These are phyloP conservation scores for Cataglyphis hispanica DNA, from an alignment of 1,140 invertebrate species.

Conservation along the genomic window DNA sequence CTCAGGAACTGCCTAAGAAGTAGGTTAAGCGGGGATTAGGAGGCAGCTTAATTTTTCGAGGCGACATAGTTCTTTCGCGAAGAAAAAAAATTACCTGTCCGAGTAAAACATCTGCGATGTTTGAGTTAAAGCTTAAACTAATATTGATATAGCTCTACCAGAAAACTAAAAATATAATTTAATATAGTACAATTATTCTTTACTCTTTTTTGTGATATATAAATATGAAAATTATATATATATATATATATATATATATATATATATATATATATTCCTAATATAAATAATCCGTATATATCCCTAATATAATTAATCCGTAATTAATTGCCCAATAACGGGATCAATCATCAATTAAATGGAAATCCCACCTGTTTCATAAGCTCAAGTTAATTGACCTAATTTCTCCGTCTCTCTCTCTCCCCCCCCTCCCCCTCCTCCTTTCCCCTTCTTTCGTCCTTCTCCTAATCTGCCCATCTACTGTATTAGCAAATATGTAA, in stretches of 20 bases:
- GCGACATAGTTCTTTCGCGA: not conserved
- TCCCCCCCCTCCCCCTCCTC: too few relatives aligned
- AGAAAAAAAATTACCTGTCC: not conserved
- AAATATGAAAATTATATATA: not conserved
- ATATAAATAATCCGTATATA: too few relatives aligned
- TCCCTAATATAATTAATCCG: constrained; percentile 9
- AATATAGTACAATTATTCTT: not conserved
- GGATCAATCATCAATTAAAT: constrained; percentile 17
- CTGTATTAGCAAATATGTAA: not conserved
- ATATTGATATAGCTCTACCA: not conserved
- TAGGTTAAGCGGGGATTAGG: not conserved
- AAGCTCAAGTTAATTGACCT: constrained; percentile 13
- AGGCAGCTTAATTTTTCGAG: not conserved
- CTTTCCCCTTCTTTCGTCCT: not conserved
- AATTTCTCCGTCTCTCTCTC: constrained; percentile 30
- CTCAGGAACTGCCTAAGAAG: not conserved
- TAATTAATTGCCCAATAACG: constrained; percentile 21
- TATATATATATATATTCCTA: too few relatives aligned
- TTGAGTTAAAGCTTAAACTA: not conserved
- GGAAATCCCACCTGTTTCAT: not conserved
- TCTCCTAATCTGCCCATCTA: not conserved
- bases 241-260: too few relatives aligned
- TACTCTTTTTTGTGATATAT: not conserved
- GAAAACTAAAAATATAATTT: not conserved
- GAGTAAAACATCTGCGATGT: not conserved